Evolutionary conservation across 2,113 vertebrate species (phyloP), one percentile per base, ranked within the genome.

Genomic region (Equus quagga): DNA sequence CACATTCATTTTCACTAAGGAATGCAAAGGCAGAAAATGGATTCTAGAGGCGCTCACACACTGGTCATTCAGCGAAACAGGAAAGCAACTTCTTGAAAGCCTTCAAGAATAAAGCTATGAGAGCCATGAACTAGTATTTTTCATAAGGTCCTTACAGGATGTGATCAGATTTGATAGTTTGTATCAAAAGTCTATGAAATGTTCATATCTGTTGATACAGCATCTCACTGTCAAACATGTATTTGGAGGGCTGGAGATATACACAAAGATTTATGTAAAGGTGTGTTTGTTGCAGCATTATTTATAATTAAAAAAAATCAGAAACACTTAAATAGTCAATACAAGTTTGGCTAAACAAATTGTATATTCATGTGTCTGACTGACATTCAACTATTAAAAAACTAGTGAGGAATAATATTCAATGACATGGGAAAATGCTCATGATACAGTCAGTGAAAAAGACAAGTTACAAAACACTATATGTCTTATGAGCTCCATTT

Each of bases 171-270:
- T 69, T 85, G 70, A 85, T 5, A 84, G 11, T 93, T 14, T 82
- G 6, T 62, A 96, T 80, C 9, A 86, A 33, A 91, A 94, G 49
- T 82, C 54, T 76, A 92, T 73, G 97, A 97, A 94, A 90, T 60
- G 33, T 67, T 92, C 49, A 0, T 31, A 85, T 84, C 64, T 92
- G 18, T 36, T 84, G 28, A 84, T 58, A 51, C 2, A 75, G 44
- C 54, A 67, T 24, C 24, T 23, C 73, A 33, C 31, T 64, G 15
- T 23, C 69, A 70, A 33, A 95, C n/a, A 62, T 21, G 73, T 24
- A 80, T n/a, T 44, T 13, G 44, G 54, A 79, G 46, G 36, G 28
- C 14, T 83, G 26, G 62, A 91, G 49, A 89, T 12, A n/a, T 33
- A 90, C 41, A 89, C 21, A 11, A 60, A 79, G 21, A 73, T n/a